These are phyloP conservation scores for Gymnodraco acuticeps DNA, from an alignment of 2,797 vertebrate genomes.

Conservation along the genomic window DNA sequence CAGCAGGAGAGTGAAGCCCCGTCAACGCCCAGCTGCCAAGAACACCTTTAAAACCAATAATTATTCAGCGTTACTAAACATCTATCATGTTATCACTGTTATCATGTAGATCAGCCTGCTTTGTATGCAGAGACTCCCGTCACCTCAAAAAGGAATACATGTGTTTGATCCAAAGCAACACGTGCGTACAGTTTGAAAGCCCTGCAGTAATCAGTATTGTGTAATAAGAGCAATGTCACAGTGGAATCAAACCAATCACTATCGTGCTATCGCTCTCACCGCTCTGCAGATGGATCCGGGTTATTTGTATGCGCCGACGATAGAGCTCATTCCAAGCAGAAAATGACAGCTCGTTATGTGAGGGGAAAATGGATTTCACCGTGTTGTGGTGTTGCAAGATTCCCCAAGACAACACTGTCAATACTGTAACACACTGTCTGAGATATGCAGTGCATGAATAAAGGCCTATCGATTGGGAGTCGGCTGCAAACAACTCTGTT, in stretches of 20 bases:
- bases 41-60: conserved; percentile 21
- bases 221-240: conserved; percentile 17
- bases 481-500: conserved; percentile 26
- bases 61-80: conserved; percentile 32
- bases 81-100: conserved; percentile 22
- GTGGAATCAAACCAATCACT: conserved; percentile 30
- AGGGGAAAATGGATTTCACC: conserved; percentile 59
- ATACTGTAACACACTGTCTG: conserved; percentile 53
- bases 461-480: conserved; percentile 56
- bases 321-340: conserved; percentile 56
- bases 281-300: conserved; percentile 43
- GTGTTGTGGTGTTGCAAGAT: conserved; percentile 40
- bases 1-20: neutral
- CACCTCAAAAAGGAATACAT: conserved; percentile 24
- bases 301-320: conserved; percentile 48
- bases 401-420: conserved; percentile 60
- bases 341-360: conserved; percentile 67
- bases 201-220: conserved; percentile 17
- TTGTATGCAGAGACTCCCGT: conserved; percentile 24
- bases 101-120: conserved; percentile 15
- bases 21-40: neutral
- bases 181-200: conserved; percentile 3
- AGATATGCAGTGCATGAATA: conserved; percentile 60
- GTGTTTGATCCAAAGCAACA: conserved; percentile 10
- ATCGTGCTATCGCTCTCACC: conserved; percentile 26